Percentiles rank a stretch among this genome's conserved stretches.
These are phyloP conservation scores for Neelides sp. DNA, from an alignment of 1,140 invertebrate genomes.

Conservation along the genomic window DNA sequence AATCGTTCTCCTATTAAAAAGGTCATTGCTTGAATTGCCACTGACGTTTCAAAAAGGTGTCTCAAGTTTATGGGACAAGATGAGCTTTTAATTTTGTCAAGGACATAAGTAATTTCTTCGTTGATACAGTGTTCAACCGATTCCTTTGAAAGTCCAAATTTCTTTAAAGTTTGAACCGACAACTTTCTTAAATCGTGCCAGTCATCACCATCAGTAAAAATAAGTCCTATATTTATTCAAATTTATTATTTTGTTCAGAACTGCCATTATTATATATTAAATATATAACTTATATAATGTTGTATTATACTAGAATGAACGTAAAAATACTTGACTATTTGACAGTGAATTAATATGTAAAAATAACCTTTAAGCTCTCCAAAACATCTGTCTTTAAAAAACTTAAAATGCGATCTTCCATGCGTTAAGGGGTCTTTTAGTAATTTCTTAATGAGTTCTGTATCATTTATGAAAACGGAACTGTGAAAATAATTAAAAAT, in stretches of 20 bases:
- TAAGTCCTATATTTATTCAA: conserved; percentile 1
- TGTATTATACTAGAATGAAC: too few relatives aligned
- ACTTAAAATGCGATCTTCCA: not conserved
- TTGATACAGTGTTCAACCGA: not conserved
- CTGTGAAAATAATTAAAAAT: not conserved
- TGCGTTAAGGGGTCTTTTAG: not conserved
- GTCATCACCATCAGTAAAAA: conserved; percentile 8
- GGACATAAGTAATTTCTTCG: not conserved
- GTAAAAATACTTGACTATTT: too few relatives aligned
- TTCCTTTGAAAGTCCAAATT: conserved; percentile 10
- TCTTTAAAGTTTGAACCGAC: not conserved
- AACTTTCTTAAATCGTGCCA: conserved; percentile 10
- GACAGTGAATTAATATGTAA: too few relatives aligned
- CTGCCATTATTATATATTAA: too few relatives aligned
- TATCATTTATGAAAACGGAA: not conserved
- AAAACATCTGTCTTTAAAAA: not conserved
- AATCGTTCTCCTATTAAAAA: too few relatives aligned
- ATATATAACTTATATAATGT: too few relatives aligned
- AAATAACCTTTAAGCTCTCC: too few relatives aligned
- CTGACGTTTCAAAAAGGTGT: too few relatives aligned
- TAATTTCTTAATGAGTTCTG: not conserved
- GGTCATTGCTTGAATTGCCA: too few relatives aligned
- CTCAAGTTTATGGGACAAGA: too few relatives aligned
- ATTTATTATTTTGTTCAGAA: too few relatives aligned
- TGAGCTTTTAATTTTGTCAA: not conserved